Conservation (phyloP, 2,113 vertebrate genomes). For the Podarcis cretensis region DNA sequence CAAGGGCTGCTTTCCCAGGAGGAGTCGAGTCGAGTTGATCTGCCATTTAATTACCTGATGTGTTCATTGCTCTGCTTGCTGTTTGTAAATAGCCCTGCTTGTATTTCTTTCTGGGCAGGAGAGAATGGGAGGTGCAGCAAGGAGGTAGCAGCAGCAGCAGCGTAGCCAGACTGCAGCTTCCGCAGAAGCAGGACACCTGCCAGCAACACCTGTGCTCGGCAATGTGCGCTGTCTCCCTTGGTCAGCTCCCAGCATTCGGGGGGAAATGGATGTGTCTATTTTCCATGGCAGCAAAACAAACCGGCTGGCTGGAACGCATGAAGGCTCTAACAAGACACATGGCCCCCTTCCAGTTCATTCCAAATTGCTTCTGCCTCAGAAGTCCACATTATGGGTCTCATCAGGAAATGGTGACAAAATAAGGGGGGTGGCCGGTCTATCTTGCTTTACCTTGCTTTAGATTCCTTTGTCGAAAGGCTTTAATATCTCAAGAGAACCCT, state of each 20-base stretch:
- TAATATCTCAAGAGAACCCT: not conserved
- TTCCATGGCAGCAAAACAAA: slow-evolving; percentile 65
- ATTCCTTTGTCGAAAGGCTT: not conserved
- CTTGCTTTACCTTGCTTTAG: slow-evolving; percentile 7
- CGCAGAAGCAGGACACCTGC: slow-evolving; percentile 63
- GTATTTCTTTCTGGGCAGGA: slow-evolving; percentile 47
- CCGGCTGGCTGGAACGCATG: slow-evolving; percentile 9
- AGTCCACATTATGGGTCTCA: not conserved
- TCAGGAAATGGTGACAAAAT: slow-evolving; percentile 4
- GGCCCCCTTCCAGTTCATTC: slow-evolving; percentile 27
- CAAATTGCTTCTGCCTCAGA: slow-evolving; percentile 31
- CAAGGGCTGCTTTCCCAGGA: slow-evolving; percentile 64
- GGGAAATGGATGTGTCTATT: slow-evolving; percentile 48
- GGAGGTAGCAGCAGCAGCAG: slow-evolving; percentile 62
- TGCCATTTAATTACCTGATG: slow-evolving; percentile 73
- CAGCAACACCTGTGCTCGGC: slow-evolving; percentile 64
- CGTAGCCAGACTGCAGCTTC: slow-evolving; percentile 65
- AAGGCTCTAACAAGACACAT: slow-evolving; percentile 28
- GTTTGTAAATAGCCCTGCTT: slow-evolving; percentile 65
- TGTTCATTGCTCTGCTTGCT: slow-evolving; percentile 62
- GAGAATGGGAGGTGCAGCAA: slow-evolving; percentile 29
- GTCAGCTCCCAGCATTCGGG: slow-evolving; percentile 41
- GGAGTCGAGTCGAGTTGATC: slow-evolving; percentile 70
- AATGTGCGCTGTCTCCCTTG: slow-evolving; percentile 62
- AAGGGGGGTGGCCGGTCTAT: not conserved